phyloP scores from a whole-genome alignment of 37 sponge, comb jelly and placozoan genomes.

The Geodia barretti region DNA sequence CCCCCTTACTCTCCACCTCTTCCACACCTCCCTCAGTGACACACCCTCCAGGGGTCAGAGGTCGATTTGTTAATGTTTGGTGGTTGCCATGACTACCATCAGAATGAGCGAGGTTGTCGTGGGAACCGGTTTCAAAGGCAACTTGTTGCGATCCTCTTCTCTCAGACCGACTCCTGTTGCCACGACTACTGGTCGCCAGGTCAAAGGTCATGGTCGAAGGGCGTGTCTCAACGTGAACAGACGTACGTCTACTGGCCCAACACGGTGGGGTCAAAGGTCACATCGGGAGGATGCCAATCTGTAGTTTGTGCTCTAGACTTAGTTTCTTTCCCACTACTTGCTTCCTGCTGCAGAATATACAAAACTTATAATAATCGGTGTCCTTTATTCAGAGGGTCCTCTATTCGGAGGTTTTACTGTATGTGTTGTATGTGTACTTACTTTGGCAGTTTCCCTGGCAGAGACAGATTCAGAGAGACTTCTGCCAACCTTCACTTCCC shows the following conservation, averaged over 20 bases:
- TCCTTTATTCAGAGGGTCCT: background rate
- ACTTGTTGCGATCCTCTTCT: conserved; percentile 13
- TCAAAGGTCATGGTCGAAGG: background rate
- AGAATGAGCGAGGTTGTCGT: background rate
- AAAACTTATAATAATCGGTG: too few species aligned
- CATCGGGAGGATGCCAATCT: background rate
- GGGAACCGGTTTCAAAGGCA: background rate
- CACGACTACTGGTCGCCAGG: background rate
- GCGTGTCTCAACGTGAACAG: background rate
- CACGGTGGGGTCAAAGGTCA: background rate
- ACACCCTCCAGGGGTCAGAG: background rate
- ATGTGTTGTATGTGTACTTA: conserved; percentile 1
- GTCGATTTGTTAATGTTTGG: background rate
- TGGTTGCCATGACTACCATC: background rate
- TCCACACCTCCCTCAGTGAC: background rate
- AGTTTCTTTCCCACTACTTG: background rate
- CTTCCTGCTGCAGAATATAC: background rate
- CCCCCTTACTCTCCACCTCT: background rate
- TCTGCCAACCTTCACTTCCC: conserved; percentile 12
- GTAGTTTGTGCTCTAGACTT: background rate
- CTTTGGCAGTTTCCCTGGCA: conserved; percentile 23
- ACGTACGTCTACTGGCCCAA: background rate
- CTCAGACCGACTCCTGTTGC: background rate
- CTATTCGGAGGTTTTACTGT: background rate
- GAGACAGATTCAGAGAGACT: conserved; percentile 29